phyloP scores from a whole-genome alignment of 1,140 invertebrate genomes.

The Arion vulgaris region DNA sequence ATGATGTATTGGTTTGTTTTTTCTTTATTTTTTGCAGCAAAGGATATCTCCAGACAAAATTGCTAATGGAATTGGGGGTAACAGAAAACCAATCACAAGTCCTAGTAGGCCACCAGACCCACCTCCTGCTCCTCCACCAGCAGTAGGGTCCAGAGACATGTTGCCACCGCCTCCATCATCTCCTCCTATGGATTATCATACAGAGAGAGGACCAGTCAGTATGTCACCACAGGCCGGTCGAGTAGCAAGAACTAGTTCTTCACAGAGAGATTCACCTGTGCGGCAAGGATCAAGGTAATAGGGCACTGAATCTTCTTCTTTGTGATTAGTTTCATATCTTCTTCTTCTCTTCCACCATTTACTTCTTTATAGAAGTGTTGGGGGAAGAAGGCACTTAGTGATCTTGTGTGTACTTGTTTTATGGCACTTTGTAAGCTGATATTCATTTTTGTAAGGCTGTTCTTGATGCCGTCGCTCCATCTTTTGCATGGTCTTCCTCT shows the following conservation, averaged over 20 bases:
- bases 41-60: not conserved
- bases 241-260: not conserved
- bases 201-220: conserved; percentile 21
- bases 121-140: conserved; percentile 74
- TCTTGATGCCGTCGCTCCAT: too few relatives aligned
- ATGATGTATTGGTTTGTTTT: too few relatives aligned
- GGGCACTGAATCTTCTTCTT: too few relatives aligned
- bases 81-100: conserved; percentile 27
- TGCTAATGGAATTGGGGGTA: not conserved
- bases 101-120: conserved; percentile 68
- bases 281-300: not conserved
- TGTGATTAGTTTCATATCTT: too few relatives aligned
- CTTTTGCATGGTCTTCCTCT: too few relatives aligned
- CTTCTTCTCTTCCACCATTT: too few relatives aligned
- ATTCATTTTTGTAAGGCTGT: too few relatives aligned
- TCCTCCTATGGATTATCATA: conserved; percentile 72
- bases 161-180: conserved; percentile 92
- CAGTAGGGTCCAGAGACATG: conserved; percentile 81
- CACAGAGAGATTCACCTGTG: not conserved
- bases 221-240: conserved; percentile 1
- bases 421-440: too few relatives aligned
- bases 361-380: too few relatives aligned
- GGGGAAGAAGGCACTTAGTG: too few relatives aligned
- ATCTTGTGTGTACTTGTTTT: too few relatives aligned
- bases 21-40: not conserved